Evolutionary conservation across 1,140 invertebrate genomes (phyloP).

Genomic region (Nebria ingens): DNA sequence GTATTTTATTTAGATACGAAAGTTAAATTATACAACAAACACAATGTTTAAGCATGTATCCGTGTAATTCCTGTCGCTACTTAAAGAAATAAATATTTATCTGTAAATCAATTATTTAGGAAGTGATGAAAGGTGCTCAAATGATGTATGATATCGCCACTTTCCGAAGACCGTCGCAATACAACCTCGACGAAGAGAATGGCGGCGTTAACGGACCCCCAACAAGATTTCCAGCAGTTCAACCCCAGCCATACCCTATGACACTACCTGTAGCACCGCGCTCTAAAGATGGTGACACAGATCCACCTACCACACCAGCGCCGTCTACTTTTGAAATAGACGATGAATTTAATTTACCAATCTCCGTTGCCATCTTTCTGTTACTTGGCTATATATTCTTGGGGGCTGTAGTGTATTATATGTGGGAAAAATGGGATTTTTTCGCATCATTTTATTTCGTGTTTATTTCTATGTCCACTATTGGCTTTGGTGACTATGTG

Average conservation of each 20-base stretch:
- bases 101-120: constrained; percentile 46
- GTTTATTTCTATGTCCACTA: constrained; percentile 90
- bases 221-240: constrained; percentile 9
- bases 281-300: constrained; percentile 30
- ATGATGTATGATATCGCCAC: constrained; percentile 66
- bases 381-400: constrained; percentile 74
- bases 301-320: constrained; percentile 58
- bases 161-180: constrained; percentile 56
- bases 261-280: constrained; percentile 18
- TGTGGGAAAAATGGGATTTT: constrained; percentile 73
- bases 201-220: constrained; percentile 1
- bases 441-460: constrained; percentile 90
- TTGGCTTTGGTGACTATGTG: constrained; percentile 84
- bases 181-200: constrained; percentile 31
- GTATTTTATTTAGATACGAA: no score
- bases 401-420: constrained; percentile 66
- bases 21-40: no score
- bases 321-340: constrained; percentile 62
- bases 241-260: constrained; percentile 8
- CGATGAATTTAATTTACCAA: constrained; percentile 88
- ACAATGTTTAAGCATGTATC: no score
- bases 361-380: constrained; percentile 73
- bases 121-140: constrained; percentile 72
- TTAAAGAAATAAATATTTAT: no score
- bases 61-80: no score